Evolutionary conservation across 2,113 vertebrate species (phyloP).

Genomic region (Electrona antarctica): DNA sequence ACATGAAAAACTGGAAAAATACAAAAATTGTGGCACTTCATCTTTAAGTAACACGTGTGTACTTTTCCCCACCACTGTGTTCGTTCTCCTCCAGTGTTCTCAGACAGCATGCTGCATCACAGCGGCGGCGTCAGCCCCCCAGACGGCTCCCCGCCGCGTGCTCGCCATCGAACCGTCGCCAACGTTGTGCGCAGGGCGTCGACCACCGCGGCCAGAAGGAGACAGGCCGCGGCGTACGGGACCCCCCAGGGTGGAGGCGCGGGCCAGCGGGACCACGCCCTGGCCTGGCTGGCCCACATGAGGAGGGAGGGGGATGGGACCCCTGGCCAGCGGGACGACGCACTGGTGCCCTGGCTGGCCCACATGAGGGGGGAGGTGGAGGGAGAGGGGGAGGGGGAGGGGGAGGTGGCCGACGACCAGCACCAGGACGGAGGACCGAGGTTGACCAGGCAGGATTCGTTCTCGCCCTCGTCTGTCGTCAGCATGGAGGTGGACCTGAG

Average conservation of each 20-base stretch:
- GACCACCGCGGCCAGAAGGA: not conserved
- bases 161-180: not conserved
- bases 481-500: slow-evolving; percentile 47
- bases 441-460: slow-evolving; percentile 35
- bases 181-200: not conserved
- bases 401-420: no score
- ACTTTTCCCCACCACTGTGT: no score
- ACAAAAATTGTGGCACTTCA: no score
- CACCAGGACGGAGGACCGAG: not conserved
- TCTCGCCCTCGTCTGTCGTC: slow-evolving; percentile 28
- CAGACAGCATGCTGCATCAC: not conserved
- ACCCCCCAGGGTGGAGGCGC: not conserved
- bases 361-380: no score
- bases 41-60: no score
- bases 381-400: no score
- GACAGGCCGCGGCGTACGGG: not conserved
- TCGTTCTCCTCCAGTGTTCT: not conserved
- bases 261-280: not conserved
- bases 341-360: no score
- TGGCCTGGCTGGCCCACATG: slow-evolving; percentile 18
- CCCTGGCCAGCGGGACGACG: no score
- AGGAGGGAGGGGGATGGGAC: not conserved
- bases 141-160: not conserved
- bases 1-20: no score
- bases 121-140: not conserved